Evolutionary conservation across 2,888 invertebrate species (phyloP).

Genomic region (Apamea epomidion): DNA sequence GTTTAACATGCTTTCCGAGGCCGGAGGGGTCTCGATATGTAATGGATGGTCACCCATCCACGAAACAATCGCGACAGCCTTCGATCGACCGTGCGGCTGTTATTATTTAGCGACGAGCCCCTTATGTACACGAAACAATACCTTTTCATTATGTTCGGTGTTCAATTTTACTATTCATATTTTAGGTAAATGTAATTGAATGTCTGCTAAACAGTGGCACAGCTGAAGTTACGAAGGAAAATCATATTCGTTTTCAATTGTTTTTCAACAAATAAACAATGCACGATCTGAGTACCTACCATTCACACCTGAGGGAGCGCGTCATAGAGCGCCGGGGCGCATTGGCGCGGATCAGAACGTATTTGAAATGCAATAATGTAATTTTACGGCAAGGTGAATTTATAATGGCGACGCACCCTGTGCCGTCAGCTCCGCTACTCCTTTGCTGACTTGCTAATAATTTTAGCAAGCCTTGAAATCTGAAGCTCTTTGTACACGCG

Average conservation of each 20-base stretch:
- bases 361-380: conserved; percentile 31
- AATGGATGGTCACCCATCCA: not conserved
- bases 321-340: not conserved
- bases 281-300: conserved; percentile 3
- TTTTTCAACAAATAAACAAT: conserved; percentile 26
- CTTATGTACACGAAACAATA: not conserved
- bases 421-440: no score
- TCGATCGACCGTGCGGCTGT: not conserved
- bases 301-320: conserved; percentile 9
- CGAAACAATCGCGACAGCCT: not conserved
- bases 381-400: not conserved
- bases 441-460: not conserved
- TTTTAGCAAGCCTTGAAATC: not conserved
- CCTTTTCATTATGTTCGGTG: not conserved
- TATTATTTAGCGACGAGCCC: not conserved
- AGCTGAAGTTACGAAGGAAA: conserved; percentile 19
- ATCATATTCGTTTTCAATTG: conserved; percentile 20
- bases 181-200: conserved; percentile 26
- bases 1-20: not conserved
- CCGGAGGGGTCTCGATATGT: not conserved
- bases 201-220: not conserved
- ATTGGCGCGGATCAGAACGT: not conserved
- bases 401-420: not conserved
- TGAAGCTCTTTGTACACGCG: no score
- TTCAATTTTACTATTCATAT: not conserved